phyloP scores from a whole-genome alignment of 2,797 vertebrate species.

The Sphenopsis melanotis region DNA sequence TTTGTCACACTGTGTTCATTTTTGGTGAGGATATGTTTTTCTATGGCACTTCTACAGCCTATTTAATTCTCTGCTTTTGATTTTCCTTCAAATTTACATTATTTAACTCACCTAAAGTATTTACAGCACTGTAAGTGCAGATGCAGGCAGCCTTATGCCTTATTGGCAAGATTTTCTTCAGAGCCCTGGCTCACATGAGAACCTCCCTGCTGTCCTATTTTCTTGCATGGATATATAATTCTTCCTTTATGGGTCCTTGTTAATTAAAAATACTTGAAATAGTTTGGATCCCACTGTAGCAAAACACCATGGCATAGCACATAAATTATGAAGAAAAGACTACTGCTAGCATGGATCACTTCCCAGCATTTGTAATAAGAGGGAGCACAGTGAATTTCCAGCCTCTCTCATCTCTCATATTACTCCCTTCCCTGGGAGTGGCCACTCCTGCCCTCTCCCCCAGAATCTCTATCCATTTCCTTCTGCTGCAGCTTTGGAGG shows the following conservation, averaged over 20 bases:
- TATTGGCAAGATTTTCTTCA: neutral
- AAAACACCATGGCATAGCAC: neutral
- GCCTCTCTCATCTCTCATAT: neutral
- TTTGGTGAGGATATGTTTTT: neutral
- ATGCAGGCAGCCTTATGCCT: neutral
- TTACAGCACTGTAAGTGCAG: neutral
- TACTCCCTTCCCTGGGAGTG: neutral
- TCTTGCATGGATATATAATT: neutral
- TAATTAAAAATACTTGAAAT: constrained; percentile 30
- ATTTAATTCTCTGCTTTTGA: neutral
- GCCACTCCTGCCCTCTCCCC: neutral
- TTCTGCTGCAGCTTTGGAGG: neutral
- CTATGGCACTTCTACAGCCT: neutral
- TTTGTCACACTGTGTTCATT: neutral
- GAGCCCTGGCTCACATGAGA: neutral
- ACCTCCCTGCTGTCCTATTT: neutral
- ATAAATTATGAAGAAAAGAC: neutral
- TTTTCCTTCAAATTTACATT: neutral
- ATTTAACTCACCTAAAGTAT: neutral
- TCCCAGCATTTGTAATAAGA: neutral
- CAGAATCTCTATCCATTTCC: neutral
- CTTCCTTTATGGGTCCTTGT: neutral
- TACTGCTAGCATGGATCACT: neutral
- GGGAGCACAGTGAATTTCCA: neutral
- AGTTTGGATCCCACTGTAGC: neutral